Percentiles rank a stretch among this genome's conserved stretches.
Evolutionary conservation across 2,113 vertebrate species (phyloP).

Genomic region (Neogobius melanostomus): DNA sequence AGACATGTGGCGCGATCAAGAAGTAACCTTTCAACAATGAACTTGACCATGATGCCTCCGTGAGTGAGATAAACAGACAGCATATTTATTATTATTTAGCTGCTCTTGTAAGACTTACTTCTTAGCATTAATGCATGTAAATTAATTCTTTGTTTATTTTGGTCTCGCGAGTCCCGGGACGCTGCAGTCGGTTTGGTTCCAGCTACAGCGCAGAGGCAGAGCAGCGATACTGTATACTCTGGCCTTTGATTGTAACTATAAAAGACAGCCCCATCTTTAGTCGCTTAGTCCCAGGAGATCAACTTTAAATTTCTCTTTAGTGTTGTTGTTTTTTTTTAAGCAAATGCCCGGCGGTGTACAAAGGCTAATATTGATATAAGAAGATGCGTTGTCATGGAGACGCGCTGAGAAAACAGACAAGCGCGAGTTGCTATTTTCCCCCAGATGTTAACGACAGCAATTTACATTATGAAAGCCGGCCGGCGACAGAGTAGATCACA

Average conservation of each 20-base stretch:
- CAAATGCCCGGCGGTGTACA: not conserved
- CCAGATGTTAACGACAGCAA: not conserved
- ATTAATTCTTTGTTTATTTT: constrained; percentile 75
- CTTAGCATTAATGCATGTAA: constrained; percentile 76
- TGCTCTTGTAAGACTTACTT: constrained; percentile 31
- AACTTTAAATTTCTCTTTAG: not conserved
- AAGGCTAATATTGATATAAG: not conserved
- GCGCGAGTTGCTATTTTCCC: not conserved
- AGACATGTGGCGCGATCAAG: constrained; percentile 72
- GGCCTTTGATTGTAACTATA: constrained; percentile 27
- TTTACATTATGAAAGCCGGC: not conserved
- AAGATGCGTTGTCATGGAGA: not conserved
- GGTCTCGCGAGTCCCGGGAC: constrained; percentile 53
- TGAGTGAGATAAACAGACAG: constrained; percentile 59
- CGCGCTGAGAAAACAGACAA: not conserved
- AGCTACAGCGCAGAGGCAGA: constrained; percentile 44
- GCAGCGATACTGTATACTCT: constrained; percentile 47
- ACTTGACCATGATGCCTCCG: constrained; percentile 61
- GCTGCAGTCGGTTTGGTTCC: constrained; percentile 47
- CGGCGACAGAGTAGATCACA: no score
- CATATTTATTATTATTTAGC: constrained; percentile 11
- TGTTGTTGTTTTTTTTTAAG: not conserved
- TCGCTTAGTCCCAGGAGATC: constrained; percentile 22
- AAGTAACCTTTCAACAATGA: constrained; percentile 75
- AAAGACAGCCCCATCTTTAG: constrained; percentile 29